phyloP scores from a whole-genome alignment of 2,113 vertebrate species.

The Xerus inauris region DNA sequence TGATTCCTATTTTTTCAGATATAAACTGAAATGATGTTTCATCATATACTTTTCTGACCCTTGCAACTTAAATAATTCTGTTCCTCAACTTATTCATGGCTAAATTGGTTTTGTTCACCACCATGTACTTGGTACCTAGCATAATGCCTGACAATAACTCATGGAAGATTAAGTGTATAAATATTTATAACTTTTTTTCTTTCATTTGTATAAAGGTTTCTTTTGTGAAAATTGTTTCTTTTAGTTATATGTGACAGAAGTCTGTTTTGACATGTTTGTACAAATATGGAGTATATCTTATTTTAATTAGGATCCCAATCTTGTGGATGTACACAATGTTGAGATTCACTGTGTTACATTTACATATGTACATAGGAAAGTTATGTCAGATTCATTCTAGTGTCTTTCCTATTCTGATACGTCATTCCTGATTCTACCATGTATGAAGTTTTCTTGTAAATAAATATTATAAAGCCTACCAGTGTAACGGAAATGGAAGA shows the following conservation, averaged over 20 bases:
- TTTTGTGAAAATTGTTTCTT: not conserved
- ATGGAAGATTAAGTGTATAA: not conserved
- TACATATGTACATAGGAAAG: no score
- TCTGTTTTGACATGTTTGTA: no score
- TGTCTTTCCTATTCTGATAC: no score
- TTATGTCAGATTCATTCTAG: no score
- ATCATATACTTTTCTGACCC: not conserved
- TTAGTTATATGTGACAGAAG: no score
- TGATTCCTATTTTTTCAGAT: not conserved
- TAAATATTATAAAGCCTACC: not conserved
- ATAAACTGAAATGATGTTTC: not conserved
- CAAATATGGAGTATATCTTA: no score
- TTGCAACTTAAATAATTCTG: not conserved
- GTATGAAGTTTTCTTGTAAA: not conserved
- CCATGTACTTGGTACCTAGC: not conserved
- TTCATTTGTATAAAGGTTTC: not conserved
- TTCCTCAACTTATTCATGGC: not conserved
- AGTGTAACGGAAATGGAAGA: not conserved
- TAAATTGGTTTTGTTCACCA: not conserved
- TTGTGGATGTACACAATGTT: no score
- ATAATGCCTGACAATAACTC: not conserved
- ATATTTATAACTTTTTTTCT: not conserved
- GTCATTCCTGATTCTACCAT: no score
- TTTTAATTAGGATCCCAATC: no score
- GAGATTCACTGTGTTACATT: no score